Evolutionary conservation across 2,888 invertebrate genomes (phyloP).

Genomic region (Drosophila dives): DNA sequence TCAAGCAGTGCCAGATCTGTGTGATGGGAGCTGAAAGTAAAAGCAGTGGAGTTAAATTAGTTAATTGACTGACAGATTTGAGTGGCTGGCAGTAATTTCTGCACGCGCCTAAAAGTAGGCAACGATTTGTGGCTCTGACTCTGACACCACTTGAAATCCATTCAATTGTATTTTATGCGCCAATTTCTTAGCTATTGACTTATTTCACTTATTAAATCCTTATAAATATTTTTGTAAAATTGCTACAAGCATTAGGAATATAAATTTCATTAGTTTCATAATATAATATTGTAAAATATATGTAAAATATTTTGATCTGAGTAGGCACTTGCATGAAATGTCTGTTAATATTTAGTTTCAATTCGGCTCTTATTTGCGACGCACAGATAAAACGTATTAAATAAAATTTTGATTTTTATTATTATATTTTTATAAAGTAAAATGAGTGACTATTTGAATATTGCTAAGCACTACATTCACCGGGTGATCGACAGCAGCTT

Average conservation of each 20-base stretch:
- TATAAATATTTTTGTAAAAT: too few relatives aligned
- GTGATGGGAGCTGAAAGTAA: not conserved
- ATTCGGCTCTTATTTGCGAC: constrained; percentile 27
- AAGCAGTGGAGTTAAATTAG: constrained; percentile 38
- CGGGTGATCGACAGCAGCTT: constrained; percentile 25
- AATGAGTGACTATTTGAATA: constrained; percentile 45
- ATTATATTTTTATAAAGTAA: not conserved
- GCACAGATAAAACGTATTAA: constrained; percentile 25
- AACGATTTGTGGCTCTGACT: constrained; percentile 32
- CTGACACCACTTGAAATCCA: not conserved
- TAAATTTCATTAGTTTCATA: too few relatives aligned
- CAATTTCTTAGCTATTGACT: not conserved
- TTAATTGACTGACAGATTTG: constrained; percentile 54
- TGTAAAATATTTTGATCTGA: not conserved
- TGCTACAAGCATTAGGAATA: too few relatives aligned
- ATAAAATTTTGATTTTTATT: constrained; percentile 13
- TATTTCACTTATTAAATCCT: too few relatives aligned
- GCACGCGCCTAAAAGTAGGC: constrained; percentile 51
- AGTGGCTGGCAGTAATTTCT: constrained; percentile 18
- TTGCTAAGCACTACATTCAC: constrained; percentile 34
- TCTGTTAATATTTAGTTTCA: constrained; percentile 21
- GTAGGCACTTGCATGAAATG: constrained; percentile 9
- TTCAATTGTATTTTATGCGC: not conserved
- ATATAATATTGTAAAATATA: too few relatives aligned
- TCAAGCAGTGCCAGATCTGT: constrained; percentile 17